Conservation (phyloP, 2,797 vertebrate species). For the Sylvia borin region DNA sequence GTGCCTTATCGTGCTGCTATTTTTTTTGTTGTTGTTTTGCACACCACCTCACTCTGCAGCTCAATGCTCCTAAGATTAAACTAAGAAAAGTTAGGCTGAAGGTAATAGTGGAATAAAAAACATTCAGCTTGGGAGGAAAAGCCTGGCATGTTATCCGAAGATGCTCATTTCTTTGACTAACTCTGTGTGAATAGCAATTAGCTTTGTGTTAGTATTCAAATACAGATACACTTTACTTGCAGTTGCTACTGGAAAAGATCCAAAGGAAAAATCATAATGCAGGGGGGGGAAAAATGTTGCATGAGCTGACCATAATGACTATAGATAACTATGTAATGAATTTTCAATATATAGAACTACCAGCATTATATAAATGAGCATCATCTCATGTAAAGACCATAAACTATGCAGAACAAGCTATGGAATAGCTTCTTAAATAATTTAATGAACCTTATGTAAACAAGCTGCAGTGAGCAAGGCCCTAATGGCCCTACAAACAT, state of each 20-base stretch:
- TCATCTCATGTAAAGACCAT: not conserved
- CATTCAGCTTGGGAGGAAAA: not conserved
- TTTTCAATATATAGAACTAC: not conserved
- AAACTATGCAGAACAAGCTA: not conserved
- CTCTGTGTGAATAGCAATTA: not conserved
- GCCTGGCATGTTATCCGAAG: not conserved
- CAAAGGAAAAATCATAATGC: not conserved
- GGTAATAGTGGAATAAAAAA: not conserved
- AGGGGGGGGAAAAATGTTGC: not conserved
- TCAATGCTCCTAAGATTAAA: not conserved
- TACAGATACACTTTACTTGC: not conserved
- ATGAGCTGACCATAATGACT: not conserved
- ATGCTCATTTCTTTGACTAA: not conserved
- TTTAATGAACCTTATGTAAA: constrained; percentile 10
- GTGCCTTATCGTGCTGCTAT: not conserved
- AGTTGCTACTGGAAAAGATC: not conserved
- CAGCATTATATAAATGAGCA: not conserved
- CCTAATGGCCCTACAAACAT: not conserved
- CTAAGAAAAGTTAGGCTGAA: not conserved
- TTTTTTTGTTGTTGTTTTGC: not conserved
- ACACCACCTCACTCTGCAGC: not conserved
- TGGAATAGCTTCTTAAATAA: not conserved
- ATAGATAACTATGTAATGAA: not conserved
- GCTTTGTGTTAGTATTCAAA: not conserved
- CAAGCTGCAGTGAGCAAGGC: not conserved